Evolutionary conservation across 64 coral and sea anemone genomes (phyloP).

Genomic region (Platygyra sinensis): DNA sequence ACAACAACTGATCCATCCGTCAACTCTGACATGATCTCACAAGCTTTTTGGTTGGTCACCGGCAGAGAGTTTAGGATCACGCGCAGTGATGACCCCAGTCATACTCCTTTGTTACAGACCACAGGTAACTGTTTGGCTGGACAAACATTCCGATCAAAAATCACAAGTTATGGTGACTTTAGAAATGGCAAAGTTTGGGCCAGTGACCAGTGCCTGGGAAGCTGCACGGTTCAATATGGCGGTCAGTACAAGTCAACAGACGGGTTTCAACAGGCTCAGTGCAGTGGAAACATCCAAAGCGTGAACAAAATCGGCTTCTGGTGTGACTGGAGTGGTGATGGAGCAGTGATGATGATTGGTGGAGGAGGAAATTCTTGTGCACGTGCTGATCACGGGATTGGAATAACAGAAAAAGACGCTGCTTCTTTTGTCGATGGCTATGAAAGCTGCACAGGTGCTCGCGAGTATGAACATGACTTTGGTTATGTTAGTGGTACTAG

Average conservation of each 20-base stretch:
- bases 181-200: not conserved
- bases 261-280: not conserved
- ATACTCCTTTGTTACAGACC: slow-evolving; percentile 1
- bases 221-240: not conserved
- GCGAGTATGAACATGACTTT: too few relatives aligned
- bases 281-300: not conserved
- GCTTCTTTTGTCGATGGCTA: too few relatives aligned
- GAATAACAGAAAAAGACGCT: too few relatives aligned
- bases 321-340: not conserved
- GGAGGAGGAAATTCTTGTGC: too few relatives aligned
- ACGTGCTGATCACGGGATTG: too few relatives aligned
- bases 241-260: slow-evolving; percentile 3
- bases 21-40: not conserved
- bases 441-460: too few relatives aligned
- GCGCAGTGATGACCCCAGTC: slow-evolving; percentile 36
- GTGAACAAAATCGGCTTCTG: not conserved
- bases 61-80: slow-evolving; percentile 64
- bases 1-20: too few relatives aligned
- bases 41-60: slow-evolving; percentile 22
- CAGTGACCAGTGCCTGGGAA: not conserved
- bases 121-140: not conserved
- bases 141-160: not conserved
- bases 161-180: slow-evolving; percentile 10
- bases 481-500: too few relatives aligned
- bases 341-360: too few relatives aligned